Percentiles rank a stretch among this genome's conserved stretches.
phyloP scores from a whole-genome alignment of 2,113 vertebrate genomes.

The Ellobius talpinus region DNA sequence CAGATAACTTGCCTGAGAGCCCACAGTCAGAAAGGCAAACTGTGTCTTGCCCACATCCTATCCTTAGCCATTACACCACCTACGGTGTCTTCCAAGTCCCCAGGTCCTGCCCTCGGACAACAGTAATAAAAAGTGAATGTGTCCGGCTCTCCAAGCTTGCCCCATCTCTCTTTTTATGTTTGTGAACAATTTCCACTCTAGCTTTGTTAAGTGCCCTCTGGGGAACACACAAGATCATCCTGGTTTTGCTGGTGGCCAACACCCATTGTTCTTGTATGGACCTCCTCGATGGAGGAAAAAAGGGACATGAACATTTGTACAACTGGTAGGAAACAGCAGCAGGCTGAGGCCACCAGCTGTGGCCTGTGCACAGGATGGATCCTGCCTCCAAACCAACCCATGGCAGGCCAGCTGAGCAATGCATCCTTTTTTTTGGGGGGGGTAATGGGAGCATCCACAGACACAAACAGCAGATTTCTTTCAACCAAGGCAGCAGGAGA shows the following conservation, averaged over 20 bases:
- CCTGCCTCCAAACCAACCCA: neutral
- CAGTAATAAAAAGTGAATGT: neutral
- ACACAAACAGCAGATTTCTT: neutral
- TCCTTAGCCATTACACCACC: neutral
- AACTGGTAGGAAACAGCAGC: neutral
- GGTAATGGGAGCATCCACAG: accelerated
- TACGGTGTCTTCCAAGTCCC: neutral
- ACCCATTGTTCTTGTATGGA: neutral
- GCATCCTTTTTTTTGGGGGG: neutral
- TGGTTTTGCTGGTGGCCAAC: neutral
- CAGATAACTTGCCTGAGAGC: neutral
- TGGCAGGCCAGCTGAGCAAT: neutral
- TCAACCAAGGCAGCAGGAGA: neutral
- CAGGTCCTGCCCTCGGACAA: no score
- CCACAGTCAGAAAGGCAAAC: neutral
- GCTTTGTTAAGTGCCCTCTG: neutral
- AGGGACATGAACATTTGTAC: neutral
- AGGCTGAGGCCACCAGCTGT: neutral
- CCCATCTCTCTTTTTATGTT: neutral
- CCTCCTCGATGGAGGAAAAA: neutral
- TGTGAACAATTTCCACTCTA: neutral
- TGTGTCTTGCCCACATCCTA: neutral
- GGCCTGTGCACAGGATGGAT: neutral
- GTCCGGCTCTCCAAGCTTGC: no score
- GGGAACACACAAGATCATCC: neutral